Percentiles rank a stretch among this genome's conserved stretches.
Conservation (phyloP, 2,888 invertebrate species). For the Stenichneumon culpator region DNA sequence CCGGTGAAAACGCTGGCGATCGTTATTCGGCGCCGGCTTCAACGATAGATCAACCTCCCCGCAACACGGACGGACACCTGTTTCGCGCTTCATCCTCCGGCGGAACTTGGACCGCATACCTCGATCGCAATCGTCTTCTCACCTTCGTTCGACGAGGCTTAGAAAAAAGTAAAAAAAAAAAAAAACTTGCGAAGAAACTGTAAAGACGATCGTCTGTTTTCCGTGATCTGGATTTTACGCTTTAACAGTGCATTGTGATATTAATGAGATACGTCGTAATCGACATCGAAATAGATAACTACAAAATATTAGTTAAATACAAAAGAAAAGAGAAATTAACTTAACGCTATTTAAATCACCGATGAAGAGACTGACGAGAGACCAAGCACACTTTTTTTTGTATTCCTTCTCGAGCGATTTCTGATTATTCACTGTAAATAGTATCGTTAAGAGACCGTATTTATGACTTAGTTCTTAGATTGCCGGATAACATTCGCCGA, state of each 20-base stretch:
- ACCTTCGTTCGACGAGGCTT: not conserved
- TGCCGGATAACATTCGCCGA: not conserved
- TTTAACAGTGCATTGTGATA: conserved; percentile 60
- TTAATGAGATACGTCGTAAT: conserved; percentile 27
- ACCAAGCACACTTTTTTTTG: conserved; percentile 13
- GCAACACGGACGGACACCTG: conserved; percentile 52
- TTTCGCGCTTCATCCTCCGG: conserved; percentile 33
- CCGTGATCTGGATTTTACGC: conserved; percentile 44
- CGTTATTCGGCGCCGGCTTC: conserved; percentile 46
- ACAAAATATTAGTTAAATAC: too few relatives aligned
- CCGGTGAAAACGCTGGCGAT: conserved; percentile 62
- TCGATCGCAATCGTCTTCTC: not conserved
- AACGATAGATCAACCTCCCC: conserved; percentile 43
- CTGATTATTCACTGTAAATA: conserved; percentile 7
- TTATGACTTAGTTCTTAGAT: conserved; percentile 31
- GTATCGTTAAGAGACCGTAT: conserved; percentile 10
- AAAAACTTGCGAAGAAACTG: not conserved
- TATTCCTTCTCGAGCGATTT: conserved; percentile 22
- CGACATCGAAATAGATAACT: not conserved
- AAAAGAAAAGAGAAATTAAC: not conserved
- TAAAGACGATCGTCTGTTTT: not conserved
- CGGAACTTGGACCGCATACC: conserved; percentile 19
- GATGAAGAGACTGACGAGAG: conserved; percentile 24
- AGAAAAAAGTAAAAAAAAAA: not conserved
- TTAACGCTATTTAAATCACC: not conserved